Base-by-base conservation (phyloP, 2,888 invertebrate genomes). In the Apotomis betuletana region DNA sequence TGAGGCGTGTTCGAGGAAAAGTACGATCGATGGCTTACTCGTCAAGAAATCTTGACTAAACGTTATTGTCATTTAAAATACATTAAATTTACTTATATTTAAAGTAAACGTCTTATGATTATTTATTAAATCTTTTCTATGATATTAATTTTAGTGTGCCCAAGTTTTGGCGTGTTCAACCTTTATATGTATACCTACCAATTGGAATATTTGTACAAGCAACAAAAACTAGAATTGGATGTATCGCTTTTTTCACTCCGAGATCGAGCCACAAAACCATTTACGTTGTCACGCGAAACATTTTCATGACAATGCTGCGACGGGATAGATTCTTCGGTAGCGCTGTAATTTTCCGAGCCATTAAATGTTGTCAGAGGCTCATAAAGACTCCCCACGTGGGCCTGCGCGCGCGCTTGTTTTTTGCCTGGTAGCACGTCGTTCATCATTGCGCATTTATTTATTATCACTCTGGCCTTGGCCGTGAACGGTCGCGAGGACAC, bases 381-480 rank as follows among this genome's bases (percentile, higher is more conserved):
- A 84, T 86, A 87, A 87, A 87, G 88, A 83, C 87, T 86, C 86
- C 85, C 87, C 90, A 91, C 91, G 90, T 90, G 91, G 89, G 79
- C 78, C 80, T 78, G 85, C 85, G 84, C 85, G 81, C 83, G 82
- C 85, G 83, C 79, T 79, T 75, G 78, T 88, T 89, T 88, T 87
- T 81, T 79, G 84, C 83, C 82, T 84, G 82, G 85, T 81, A 86
- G 88, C 90, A 89, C 88, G 85, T 89, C 88, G 87, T 88, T 87
- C 87, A 85, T 91, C 90, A 90, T 89, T 86, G 87, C 87, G 81
- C 86, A 86, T 89, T 90, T 75, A 75, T 74, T 88, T 80, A 91
- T 91, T 91, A 88, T 90, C 85, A 85, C 80, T 83, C 85, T 89
- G 92, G 88, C 92, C 92, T 93, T 93, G 92, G 88, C 92, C 91